These are phyloP conservation scores for Acromyrmex charruanus DNA, from an alignment of 1,140 invertebrate genomes.

Conservation along the genomic window DNA sequence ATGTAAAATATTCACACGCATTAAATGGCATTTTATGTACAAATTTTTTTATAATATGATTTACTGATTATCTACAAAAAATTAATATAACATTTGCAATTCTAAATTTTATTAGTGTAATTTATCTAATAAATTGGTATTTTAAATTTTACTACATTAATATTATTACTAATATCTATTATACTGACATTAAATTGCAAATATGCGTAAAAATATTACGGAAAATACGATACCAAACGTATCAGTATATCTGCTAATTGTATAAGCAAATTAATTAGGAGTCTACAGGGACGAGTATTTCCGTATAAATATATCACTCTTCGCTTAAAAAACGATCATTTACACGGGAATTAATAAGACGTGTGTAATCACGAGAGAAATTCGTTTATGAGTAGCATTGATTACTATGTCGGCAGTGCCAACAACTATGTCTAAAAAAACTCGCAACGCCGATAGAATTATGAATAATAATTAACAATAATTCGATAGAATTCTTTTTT, in stretches of 20 bases:
- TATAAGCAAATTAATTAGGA: constrained; percentile 21
- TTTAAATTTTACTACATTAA: constrained; percentile 35
- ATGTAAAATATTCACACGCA: constrained; percentile 2
- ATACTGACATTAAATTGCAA: not conserved
- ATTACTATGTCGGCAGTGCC: constrained; percentile 56
- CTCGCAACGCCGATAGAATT: constrained; percentile 72
- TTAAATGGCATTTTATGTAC: constrained; percentile 44
- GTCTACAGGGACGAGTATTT: constrained; percentile 63
- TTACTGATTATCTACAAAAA: constrained; percentile 29
- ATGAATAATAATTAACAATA: constrained; percentile 71
- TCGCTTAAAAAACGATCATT: constrained; percentile 32
- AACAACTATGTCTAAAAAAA: constrained; percentile 67
- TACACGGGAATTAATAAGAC: constrained; percentile 53
- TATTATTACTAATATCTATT: constrained; percentile 29
- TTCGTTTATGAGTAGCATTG: constrained; percentile 59
- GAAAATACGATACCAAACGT: not conserved
- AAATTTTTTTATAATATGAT: constrained; percentile 17
- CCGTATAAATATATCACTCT: constrained; percentile 69
- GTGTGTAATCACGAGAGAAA: constrained; percentile 48
- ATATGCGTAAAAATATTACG: constrained; percentile 7
- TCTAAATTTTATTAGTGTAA: constrained; percentile 30
- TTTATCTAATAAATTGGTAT: constrained; percentile 20
- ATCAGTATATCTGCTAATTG: constrained; percentile 1
- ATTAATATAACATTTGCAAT: not conserved
- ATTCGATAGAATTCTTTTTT: constrained; percentile 69